Evolutionary conservation across 2,797 vertebrate species (phyloP).

Genomic region (Bradypodion ventrale): DNA sequence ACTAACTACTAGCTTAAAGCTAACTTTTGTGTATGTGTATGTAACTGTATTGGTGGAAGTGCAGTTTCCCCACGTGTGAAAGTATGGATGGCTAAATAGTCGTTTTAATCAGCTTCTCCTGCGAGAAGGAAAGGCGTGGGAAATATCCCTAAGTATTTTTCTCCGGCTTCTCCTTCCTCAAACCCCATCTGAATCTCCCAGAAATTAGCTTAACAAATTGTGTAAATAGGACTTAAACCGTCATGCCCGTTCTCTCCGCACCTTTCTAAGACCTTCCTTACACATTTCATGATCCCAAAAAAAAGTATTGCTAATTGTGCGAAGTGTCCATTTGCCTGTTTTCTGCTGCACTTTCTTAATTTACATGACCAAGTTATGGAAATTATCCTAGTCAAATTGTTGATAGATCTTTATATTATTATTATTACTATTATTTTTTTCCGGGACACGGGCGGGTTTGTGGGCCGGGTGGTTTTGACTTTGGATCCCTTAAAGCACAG

Average conservation of each 20-base stretch:
- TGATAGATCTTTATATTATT: constrained; percentile 72
- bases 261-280: constrained; percentile 58
- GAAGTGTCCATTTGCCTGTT: constrained; percentile 66
- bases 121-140: constrained; percentile 41
- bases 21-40: constrained; percentile 74
- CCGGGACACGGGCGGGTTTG: not conserved
- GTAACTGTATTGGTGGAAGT: constrained; percentile 68
- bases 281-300: constrained; percentile 68
- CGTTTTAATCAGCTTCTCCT: constrained; percentile 48
- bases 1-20: constrained; percentile 66
- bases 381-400: constrained; percentile 73
- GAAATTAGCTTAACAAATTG: constrained; percentile 66
- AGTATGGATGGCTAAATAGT: constrained; percentile 64
- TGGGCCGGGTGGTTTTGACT: constrained; percentile 63
- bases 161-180: constrained; percentile 17
- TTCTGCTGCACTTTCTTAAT: constrained; percentile 71
- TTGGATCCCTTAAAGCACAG: constrained; percentile 71
- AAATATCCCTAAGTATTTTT: constrained; percentile 43
- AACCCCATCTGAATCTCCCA: not conserved
- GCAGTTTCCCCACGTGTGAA: constrained; percentile 62
- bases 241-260: constrained; percentile 65
- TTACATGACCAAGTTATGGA: constrained; percentile 70
- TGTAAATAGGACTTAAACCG: constrained; percentile 70
- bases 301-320: constrained; percentile 69
- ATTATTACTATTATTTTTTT: constrained; percentile 20